Percentiles rank a stretch among this genome's conserved stretches.
These are phyloP conservation scores for Paguma larvata DNA, from an alignment of 2,797 vertebrate genomes.

Conservation along the genomic window DNA sequence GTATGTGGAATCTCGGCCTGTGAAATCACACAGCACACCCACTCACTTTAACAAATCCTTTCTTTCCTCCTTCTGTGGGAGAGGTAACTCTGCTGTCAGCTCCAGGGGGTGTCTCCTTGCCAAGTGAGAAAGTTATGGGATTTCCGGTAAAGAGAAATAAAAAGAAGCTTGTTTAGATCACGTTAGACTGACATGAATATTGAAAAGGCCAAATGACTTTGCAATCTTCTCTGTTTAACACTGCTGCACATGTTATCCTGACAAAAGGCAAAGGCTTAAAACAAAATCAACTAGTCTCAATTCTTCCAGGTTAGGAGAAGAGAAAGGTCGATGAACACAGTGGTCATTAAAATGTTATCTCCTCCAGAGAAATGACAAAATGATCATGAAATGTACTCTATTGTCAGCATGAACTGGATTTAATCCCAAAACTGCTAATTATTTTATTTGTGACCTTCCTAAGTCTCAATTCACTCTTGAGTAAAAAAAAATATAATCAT, in stretches of 20 bases:
- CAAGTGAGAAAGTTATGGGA: slow-evolving; percentile 49
- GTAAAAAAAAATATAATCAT: background rate
- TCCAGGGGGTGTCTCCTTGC: slow-evolving; percentile 62
- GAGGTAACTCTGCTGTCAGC: background rate
- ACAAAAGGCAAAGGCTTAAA: slow-evolving; percentile 25
- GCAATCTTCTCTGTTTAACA: background rate
- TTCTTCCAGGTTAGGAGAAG: background rate
- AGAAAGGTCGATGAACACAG: background rate
- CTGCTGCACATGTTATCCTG: background rate
- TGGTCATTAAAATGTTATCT: background rate
- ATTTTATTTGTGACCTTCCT: background rate
- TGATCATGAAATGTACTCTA: background rate
- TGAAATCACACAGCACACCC: slow-evolving; percentile 74
- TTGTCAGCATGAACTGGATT: background rate
- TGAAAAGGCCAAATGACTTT: slow-evolving; percentile 38
- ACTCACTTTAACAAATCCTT: background rate
- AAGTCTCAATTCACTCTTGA: background rate
- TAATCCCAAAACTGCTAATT: background rate
- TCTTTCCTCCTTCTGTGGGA: background rate
- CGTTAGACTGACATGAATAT: background rate
- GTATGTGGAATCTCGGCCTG: background rate
- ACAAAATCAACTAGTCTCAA: background rate
- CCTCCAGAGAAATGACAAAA: background rate
- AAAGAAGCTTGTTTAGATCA: background rate
- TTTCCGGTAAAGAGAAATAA: slow-evolving; percentile 68